Percentiles rank a stretch among this genome's conserved stretches.
These are phyloP conservation scores for Eilema sororculum DNA, from an alignment of 2,888 invertebrate species.

Conservation along the genomic window DNA sequence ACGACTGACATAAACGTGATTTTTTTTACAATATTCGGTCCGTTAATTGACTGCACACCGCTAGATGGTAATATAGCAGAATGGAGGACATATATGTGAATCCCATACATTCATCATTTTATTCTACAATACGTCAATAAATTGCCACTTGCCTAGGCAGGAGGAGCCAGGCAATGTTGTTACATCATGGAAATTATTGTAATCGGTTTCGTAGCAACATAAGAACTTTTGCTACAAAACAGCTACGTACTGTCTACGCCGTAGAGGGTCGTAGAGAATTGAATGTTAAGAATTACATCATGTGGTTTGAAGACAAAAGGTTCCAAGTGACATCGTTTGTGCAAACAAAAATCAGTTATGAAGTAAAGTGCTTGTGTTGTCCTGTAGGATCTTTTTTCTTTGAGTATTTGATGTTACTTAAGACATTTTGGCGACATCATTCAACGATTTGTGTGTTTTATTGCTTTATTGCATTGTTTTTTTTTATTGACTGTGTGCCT, in stretches of 20 bases:
- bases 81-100: no score
- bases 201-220: constrained; percentile 11
- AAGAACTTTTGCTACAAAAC: constrained; percentile 8
- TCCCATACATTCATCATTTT: no score
- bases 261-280: background rate
- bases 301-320: background rate
- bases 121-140: no score
- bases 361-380: background rate
- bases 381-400: background rate
- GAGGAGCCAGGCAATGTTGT: background rate
- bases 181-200: constrained; percentile 5
- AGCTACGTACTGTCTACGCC: background rate
- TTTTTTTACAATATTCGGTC: no score
- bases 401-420: no score
- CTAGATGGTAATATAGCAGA: no score
- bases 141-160: no score
- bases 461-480: constrained; percentile 2
- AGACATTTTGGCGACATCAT: background rate
- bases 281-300: background rate
- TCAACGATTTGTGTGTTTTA: background rate
- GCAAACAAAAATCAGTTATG: background rate
- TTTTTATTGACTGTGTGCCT: background rate
- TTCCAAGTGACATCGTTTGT: background rate
- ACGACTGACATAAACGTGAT: no score
- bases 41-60: no score